Evolutionary conservation across 2,888 invertebrate species (phyloP), one percentile per base, ranked within the genome.

Genomic region (Ophioninae sp.): DNA sequence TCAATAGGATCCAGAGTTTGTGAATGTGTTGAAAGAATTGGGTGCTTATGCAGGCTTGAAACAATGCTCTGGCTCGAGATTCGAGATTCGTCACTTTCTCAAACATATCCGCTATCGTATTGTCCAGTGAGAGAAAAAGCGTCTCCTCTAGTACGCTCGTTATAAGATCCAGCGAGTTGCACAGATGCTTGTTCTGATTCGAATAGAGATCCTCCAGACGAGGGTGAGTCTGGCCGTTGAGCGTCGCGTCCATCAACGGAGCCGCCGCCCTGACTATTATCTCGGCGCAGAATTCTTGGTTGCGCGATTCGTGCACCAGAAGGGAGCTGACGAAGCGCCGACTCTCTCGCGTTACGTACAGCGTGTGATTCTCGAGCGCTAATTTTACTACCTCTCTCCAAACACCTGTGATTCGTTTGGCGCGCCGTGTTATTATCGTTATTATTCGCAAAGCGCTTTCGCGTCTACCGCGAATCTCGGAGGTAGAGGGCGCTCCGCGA

Each of bases 271-370:
- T 93, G 20, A 90, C 88, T 2, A 96, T 90, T 8, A 96, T 94
- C 83, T 94, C 93, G 80, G 94, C 93, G 22, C 95, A 94, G 58
- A 95, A 93, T 17, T 91, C 72, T 10, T 39, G 64, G 68, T 92
- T 90, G 2, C 85, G 85, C 41, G 88, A 87, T 83, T 92, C 92
- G 0, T 85, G 76, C 51, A 89, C 76, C 1, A 93, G 85, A 37
- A 93, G 83, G 6, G 86, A 82, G 73, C 90, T 94, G 22, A 96
- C 93, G 87, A 97, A 95, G 81, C 94, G 94, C 77, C 95, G 95
- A 8, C 95, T 95, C 89, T 96, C 95, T 59, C 95, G 94, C 0
- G 95, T 94, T 10, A 97, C 95, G 89, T 96, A 97, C 61, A 97
- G 93, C 0, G 97, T 97, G 83, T 95, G 95, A 90, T 95, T 95